These are phyloP conservation scores for Cephus pulcher DNA, from an alignment of 2,888 invertebrate genomes.

Conservation along the genomic window DNA sequence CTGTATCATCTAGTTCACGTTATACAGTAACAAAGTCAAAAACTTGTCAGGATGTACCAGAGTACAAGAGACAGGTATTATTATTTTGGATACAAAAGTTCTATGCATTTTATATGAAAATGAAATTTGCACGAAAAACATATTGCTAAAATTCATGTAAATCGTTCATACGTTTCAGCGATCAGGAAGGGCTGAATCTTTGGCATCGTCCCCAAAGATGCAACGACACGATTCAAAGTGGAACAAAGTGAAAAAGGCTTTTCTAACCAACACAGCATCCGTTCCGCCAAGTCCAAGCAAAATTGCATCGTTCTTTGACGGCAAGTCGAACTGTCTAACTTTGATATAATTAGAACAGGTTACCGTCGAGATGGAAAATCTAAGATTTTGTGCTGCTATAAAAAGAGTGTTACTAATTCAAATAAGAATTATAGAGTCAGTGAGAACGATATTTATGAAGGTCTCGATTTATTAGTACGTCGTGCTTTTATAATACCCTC, in stretches of 20 bases:
- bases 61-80: constrained; percentile 51
- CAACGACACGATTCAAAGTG: constrained; percentile 76
- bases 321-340: constrained; percentile 32
- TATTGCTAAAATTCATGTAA: background rate
- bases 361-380: background rate
- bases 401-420: background rate
- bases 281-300: constrained; percentile 78
- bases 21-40: constrained; percentile 26
- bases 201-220: constrained; percentile 56
- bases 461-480: background rate
- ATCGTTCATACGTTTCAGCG: constrained; percentile 24
- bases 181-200: constrained; percentile 33
- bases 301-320: constrained; percentile 70
- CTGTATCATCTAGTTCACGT: constrained; percentile 23
- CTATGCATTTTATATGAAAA: background rate
- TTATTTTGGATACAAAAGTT: background rate
- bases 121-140: background rate
- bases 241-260: constrained; percentile 80
- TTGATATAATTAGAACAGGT: background rate
- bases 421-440: background rate
- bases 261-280: constrained; percentile 72
- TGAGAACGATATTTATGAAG: background rate
- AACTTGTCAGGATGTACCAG: constrained; percentile 35
- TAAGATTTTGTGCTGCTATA: background rate
- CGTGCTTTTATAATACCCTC: background rate